Conservation (phyloP, 2,113 vertebrate genomes). For the Neogobius melanostomus region DNA sequence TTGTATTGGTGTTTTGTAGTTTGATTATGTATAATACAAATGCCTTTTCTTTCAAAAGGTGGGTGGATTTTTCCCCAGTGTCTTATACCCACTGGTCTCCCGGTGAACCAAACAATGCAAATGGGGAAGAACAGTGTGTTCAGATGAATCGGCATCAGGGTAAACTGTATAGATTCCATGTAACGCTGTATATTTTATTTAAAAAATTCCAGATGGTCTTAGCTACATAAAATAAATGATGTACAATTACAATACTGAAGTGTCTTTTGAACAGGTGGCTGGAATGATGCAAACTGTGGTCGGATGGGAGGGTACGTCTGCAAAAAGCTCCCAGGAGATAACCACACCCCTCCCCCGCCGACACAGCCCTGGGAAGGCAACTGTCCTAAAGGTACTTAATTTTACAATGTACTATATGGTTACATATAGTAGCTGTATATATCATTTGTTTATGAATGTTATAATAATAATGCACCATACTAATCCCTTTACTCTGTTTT, state of each 20-base stretch:
- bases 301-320: conserved; percentile 74
- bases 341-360: conserved; percentile 72
- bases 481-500: background rate
- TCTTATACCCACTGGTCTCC: conserved; percentile 73
- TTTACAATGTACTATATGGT: background rate
- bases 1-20: background rate
- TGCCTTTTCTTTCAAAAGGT: conserved; percentile 52
- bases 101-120: conserved; percentile 79
- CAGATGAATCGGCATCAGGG: conserved; percentile 78
- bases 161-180: conserved; percentile 15
- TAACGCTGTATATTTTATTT: background rate
- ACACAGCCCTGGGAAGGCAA: conserved; percentile 78
- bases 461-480: background rate
- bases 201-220: background rate
- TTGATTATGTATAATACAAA: background rate
- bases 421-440: background rate
- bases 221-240: background rate
- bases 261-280: conserved; percentile 51
- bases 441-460: too few relatives aligned
- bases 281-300: conserved; percentile 81
- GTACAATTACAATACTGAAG: background rate
- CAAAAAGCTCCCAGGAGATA: conserved; percentile 72
- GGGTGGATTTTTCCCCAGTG: conserved; percentile 72
- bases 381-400: conserved; percentile 57
- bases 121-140: conserved; percentile 79